A percentile compares a stretch with the other conserved stretches of the same genome.
Conservation (phyloP, 2,113 vertebrate species). For the Microtus ochrogaster region DNA sequence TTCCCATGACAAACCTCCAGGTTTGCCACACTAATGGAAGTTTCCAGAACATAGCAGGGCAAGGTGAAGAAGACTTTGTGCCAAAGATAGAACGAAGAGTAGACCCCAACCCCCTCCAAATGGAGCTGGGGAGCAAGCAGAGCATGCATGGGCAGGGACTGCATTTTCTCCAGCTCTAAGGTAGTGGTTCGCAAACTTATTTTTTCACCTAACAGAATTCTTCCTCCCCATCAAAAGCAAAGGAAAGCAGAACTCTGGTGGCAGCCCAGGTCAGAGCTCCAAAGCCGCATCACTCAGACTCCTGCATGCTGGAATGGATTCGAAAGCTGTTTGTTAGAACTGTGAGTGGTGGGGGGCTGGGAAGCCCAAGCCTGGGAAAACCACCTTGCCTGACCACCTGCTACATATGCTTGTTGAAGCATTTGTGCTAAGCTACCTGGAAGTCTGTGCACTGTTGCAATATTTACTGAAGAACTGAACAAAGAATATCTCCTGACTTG, state of each 20-base stretch:
- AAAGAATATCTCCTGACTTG: neutral
- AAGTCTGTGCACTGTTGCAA: neutral
- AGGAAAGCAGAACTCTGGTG: neutral
- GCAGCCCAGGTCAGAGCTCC: neutral
- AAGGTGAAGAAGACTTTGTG: neutral
- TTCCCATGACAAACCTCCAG: neutral
- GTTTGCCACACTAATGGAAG: neutral
- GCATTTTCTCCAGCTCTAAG: neutral
- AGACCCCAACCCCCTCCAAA: too few relatives aligned
- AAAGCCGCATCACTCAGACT: neutral
- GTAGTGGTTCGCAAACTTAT: neutral
- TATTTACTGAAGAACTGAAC: neutral
- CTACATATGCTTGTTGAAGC: neutral
- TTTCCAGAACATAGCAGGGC: neutral
- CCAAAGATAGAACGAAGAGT: neutral
- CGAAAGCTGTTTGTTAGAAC: neutral
- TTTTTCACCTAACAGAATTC: conserved; percentile 14
- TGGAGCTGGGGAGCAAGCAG: neutral
- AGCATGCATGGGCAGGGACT: too few relatives aligned
- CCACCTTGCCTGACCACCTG: neutral
- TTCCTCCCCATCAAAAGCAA: neutral
- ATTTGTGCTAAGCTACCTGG: neutral
- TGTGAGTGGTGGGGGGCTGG: neutral
- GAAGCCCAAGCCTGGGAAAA: neutral
- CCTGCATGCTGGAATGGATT: neutral